Evolutionary conservation across 1,140 invertebrate species (phyloP).

Genomic region (Dreissena rostriformis): DNA sequence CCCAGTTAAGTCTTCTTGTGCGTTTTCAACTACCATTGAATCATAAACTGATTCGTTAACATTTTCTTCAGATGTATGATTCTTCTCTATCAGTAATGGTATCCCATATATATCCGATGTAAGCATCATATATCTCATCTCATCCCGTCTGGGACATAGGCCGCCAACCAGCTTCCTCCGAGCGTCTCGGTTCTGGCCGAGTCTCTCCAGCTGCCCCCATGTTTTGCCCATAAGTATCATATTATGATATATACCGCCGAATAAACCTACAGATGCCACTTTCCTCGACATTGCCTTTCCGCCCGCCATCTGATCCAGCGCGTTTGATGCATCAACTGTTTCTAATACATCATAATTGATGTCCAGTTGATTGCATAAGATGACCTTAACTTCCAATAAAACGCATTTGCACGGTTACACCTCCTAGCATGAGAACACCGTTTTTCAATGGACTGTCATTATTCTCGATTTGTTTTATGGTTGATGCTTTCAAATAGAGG

Average conservation of each 20-base stretch:
- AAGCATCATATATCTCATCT: slow-evolving; percentile 77
- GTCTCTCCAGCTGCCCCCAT: no score
- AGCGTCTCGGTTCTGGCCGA: no score
- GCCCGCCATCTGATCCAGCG: slow-evolving; percentile 74
- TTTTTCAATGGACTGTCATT: slow-evolving; percentile 21
- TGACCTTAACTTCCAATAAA: slow-evolving; percentile 10
- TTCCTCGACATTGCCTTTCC: slow-evolving; percentile 78
- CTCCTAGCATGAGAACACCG: slow-evolving; percentile 39
- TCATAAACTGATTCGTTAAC: no score
- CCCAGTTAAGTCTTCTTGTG: no score
- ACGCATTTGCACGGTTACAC: slow-evolving; percentile 60
- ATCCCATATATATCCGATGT: slow-evolving; percentile 78
- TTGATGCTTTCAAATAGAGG: slow-evolving; percentile 62
- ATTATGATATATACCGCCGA: no score
- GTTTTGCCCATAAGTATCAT: no score
- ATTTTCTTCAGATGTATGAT: no score
- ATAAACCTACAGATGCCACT: slow-evolving; percentile 75
- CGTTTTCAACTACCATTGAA: no score
- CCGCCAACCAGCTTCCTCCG: no score
- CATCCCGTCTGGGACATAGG: no score
- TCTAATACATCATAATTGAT: slow-evolving; percentile 59
- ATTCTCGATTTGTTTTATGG: slow-evolving; percentile 40
- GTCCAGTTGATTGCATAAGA: slow-evolving; percentile 29
- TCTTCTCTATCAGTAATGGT: no score
- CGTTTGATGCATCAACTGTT: slow-evolving; percentile 61